These are phyloP conservation scores for Gorsachius goisagi DNA, from an alignment of 2,113 vertebrate species.

Conservation along the genomic window DNA sequence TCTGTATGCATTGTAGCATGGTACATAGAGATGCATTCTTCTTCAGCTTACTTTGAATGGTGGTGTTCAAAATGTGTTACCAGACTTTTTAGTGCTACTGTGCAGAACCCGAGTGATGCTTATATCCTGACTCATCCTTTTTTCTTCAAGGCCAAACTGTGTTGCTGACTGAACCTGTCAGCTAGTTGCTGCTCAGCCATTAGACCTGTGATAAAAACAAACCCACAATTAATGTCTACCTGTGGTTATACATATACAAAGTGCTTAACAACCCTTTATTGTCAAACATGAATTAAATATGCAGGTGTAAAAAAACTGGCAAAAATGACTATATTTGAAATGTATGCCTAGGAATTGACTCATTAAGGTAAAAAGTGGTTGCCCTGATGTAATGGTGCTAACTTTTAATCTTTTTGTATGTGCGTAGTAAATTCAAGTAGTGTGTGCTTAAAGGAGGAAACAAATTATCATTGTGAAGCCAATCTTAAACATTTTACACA, in stretches of 20 bases:
- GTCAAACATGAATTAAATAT: not conserved
- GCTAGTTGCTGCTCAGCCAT: not conserved
- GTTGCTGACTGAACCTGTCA: not conserved
- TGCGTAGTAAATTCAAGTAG: not conserved
- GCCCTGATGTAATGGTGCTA: not conserved
- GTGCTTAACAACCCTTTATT: not conserved
- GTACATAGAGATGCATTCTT: accelerated
- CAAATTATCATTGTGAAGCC: too few species aligned
- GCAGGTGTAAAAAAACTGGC: not conserved
- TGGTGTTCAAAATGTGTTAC: accelerated
- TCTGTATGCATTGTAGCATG: accelerated
- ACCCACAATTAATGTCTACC: not conserved
- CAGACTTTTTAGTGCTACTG: not conserved
- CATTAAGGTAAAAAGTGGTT: not conserved
- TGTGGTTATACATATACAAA: not conserved
- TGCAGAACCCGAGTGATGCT: not conserved
- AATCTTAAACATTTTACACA: not conserved
- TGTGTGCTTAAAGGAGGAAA: not conserved
- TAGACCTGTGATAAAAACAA: not conserved
- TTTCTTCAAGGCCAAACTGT: not conserved
- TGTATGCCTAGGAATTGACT: not conserved
- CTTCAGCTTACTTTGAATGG: not conserved
- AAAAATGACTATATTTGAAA: not conserved
- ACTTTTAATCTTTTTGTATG: not conserved
- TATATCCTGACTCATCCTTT: not conserved